Evolutionary conservation across 64 coral and sea anemone species (phyloP), one percentile per base, ranked within the genome.

Genomic region (Exaiptasia diaphana): DNA sequence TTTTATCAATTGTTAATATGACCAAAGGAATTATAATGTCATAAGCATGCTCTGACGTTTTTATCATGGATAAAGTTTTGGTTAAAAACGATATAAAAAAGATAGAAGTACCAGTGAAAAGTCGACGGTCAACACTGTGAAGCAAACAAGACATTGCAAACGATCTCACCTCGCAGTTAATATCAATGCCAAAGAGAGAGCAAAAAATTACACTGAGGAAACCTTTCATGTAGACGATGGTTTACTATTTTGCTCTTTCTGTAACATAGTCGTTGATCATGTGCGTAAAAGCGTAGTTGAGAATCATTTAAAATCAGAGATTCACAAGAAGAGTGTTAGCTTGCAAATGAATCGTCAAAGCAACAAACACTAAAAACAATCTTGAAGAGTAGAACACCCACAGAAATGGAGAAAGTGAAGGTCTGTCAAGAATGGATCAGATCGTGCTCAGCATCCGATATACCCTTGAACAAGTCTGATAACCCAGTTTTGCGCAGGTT

Each of bases 401-500:
- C 74, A 23, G 41, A 79, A 43, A 30, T 76, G 53, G 41, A 79
- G 27, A 79, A 88, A 29, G 60, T 88, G n/a, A 79, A 88, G 57
- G 29, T 79, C 18, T 88, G 74, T 75, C 75, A 88, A 20, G 75
- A 88, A 26, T 79, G 75, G 74, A 78, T 88, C 31, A 65, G 34
- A 50, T 60, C 68, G 31, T 88, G 75, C 85, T 63, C 43, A 28
- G 85, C 74, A 29, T 60, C 75, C 30, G 53, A 88, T 23, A 88
- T 88, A 38, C 46, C 64, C 69, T 13, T 88, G 38, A 28, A 88
- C 48, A 79, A 88, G 45, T 69, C 43, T 2, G 52, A 79, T 62
- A 62, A 62, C 22, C 7, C 57, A 10, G 20, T 9, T 5, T 22
- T 62, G 5, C 21, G 57, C 5, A 62, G 20, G 22, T 62, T 62